These are phyloP conservation scores for Ceratotherium simum DNA, from an alignment of 2,113 vertebrate species.

Conservation along the genomic window DNA sequence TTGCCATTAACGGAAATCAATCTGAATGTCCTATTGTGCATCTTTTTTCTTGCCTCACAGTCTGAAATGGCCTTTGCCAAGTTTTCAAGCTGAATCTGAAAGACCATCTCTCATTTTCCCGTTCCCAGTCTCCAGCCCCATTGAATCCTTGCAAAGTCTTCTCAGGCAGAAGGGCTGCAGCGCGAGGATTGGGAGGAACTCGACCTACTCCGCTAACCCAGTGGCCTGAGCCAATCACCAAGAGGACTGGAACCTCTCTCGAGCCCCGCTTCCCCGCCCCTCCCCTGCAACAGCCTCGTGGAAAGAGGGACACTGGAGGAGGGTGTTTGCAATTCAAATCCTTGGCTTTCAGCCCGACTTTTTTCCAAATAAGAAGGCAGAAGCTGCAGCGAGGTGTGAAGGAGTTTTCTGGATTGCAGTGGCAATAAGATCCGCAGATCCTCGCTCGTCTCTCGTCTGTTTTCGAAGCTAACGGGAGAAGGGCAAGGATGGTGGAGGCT, in stretches of 20 bases:
- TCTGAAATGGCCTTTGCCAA: slow-evolving; percentile 74
- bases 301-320: slow-evolving; percentile 41
- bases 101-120: slow-evolving; percentile 71
- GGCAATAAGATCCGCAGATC: not conserved
- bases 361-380: slow-evolving; percentile 74
- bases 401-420: not conserved
- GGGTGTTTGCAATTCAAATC: slow-evolving; percentile 53
- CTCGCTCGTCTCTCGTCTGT: not conserved
- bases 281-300: slow-evolving; percentile 28
- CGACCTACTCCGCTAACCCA: slow-evolving; percentile 79
- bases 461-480: not conserved
- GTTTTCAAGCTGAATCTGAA: slow-evolving; percentile 67
- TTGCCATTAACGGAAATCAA: slow-evolving; percentile 76
- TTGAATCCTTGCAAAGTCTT: slow-evolving; percentile 34
- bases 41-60: slow-evolving; percentile 58
- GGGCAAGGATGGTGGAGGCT: slow-evolving; percentile 92
- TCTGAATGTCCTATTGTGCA: slow-evolving; percentile 79
- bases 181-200: not conserved
- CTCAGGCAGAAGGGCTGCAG: slow-evolving; percentile 28
- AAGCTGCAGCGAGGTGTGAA: not conserved
- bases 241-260: not conserved
- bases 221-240: slow-evolving; percentile 83
- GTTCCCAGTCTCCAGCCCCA: not conserved
- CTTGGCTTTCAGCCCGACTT: slow-evolving; percentile 64
- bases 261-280: not conserved